A percentile compares a stretch with the other conserved stretches of the same genome.
phyloP scores from a whole-genome alignment of 1,140 invertebrate genomes.

The Drosophila obscura region DNA sequence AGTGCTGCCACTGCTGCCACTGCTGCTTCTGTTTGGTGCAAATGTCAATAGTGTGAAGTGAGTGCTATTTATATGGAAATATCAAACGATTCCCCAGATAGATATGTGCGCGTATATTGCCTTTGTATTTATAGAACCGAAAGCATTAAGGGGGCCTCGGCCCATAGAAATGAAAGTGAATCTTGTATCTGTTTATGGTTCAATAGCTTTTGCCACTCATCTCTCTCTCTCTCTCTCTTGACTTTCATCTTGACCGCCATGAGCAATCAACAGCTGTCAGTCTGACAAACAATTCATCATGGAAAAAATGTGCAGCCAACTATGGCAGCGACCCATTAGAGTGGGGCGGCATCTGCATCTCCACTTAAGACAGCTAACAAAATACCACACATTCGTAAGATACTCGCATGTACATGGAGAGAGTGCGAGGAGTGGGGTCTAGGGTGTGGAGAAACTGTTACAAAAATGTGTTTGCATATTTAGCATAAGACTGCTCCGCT shows the following conservation, averaged over 20 bases:
- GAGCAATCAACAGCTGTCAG: conserved; percentile 56
- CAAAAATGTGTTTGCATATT: conserved; percentile 76
- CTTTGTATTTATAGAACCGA: conserved; percentile 45
- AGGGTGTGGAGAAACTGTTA: conserved; percentile 36
- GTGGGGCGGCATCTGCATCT: conserved; percentile 13
- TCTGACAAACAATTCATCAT: conserved; percentile 65
- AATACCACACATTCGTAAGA: conserved; percentile 49
- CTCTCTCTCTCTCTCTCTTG: conserved; percentile 20
- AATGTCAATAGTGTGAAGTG: conserved; percentile 64
- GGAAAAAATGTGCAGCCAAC: conserved; percentile 36
- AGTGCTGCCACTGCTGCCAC: neutral
- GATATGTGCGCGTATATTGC: conserved; percentile 7
- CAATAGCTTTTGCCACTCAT: conserved; percentile 63
- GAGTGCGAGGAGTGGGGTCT: too few relatives aligned
- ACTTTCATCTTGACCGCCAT: conserved; percentile 68
- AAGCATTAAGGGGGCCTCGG: conserved; percentile 29
- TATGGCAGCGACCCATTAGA: conserved; percentile 44
- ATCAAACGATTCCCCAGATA: conserved; percentile 47
- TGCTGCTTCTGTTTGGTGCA: conserved; percentile 14
- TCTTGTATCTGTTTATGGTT: conserved; percentile 56
- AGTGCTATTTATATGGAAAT: conserved; percentile 56
- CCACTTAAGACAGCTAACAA: conserved; percentile 61
- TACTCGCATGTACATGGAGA: neutral
- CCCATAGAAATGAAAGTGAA: conserved; percentile 16
- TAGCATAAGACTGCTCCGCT: conserved; percentile 48